These are phyloP conservation scores for Notocelia uddmanniana DNA, from an alignment of 2,888 invertebrate species.

Conservation along the genomic window DNA sequence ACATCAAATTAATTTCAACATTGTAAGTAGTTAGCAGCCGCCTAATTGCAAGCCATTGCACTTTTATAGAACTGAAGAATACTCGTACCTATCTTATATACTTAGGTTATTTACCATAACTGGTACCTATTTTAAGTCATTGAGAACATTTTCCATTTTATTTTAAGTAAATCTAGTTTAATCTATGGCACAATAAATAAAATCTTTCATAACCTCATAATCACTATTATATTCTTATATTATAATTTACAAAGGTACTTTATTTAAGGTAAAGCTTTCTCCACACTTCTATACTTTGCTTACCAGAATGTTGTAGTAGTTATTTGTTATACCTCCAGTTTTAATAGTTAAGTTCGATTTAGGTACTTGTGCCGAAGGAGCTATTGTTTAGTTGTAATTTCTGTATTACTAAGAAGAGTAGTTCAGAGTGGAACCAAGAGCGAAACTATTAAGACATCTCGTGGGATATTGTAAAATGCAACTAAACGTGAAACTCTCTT, in stretches of 20 bases:
- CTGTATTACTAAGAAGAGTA: not conserved
- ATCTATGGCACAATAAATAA: conserved; percentile 47
- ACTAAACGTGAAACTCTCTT: not conserved
- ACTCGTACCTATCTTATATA: no score
- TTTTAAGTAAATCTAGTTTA: conserved; percentile 21
- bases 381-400: not conserved
- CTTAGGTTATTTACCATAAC: conserved; percentile 6
- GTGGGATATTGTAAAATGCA: not conserved
- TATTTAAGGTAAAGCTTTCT: conserved; percentile 27
- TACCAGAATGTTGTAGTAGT: conserved; percentile 5
- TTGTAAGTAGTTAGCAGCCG: conserved; percentile 22
- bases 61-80: conserved; percentile 11
- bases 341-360: not conserved
- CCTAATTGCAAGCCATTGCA: conserved; percentile 2
- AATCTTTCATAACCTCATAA: conserved; percentile 28
- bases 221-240: conserved; percentile 25
- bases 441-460: not conserved
- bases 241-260: conserved; percentile 25
- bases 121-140: conserved; percentile 14
- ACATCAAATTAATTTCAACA: conserved; percentile 5
- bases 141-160: conserved; percentile 23
- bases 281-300: conserved; percentile 16
- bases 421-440: not conserved
- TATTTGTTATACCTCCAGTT: not conserved
- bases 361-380: not conserved